phyloP scores from a whole-genome alignment of 2,888 invertebrate genomes.

The Drosophila sordidula region DNA sequence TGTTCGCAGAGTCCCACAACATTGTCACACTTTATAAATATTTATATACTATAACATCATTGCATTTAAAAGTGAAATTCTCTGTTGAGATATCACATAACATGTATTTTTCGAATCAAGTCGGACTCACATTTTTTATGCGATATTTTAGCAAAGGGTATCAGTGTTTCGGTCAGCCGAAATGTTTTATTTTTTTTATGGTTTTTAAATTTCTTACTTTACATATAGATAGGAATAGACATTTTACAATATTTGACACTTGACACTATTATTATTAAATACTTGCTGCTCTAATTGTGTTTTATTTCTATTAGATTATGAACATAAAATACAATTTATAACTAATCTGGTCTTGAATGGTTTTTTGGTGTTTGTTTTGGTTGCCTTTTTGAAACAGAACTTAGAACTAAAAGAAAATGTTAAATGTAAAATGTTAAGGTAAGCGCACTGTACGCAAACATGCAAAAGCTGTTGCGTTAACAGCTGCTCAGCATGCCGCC shows the following conservation, averaged over 20 bases:
- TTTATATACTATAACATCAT: too few species aligned
- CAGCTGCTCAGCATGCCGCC: constrained; percentile 39
- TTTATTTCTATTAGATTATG: constrained; percentile 52
- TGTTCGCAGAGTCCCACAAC: not conserved
- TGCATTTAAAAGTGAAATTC: too few species aligned
- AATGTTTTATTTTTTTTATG: too few species aligned
- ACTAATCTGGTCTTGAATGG: constrained; percentile 12
- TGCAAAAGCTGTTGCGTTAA: constrained; percentile 34
- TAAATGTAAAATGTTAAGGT: constrained; percentile 5
- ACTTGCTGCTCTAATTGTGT: constrained; percentile 78
- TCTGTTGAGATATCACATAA: too few species aligned
- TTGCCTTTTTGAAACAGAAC: constrained; percentile 35
- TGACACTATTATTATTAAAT: constrained; percentile 29
- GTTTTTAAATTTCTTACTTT: constrained; percentile 17
- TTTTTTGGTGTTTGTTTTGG: constrained; percentile 10
- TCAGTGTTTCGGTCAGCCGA: constrained; percentile 20
- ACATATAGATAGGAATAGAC: constrained; percentile 5
- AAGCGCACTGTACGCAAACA: constrained; percentile 15
- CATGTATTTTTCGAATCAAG: not conserved
- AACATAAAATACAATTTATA: constrained; percentile 41
- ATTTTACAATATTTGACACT: constrained; percentile 28
- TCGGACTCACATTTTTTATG: not conserved
- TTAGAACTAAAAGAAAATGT: constrained; percentile 30
- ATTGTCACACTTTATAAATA: too few species aligned
- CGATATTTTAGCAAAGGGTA: constrained; percentile 7